phyloP scores from a whole-genome alignment of 2,888 invertebrate species.

The Agrotis exclamationis region DNA sequence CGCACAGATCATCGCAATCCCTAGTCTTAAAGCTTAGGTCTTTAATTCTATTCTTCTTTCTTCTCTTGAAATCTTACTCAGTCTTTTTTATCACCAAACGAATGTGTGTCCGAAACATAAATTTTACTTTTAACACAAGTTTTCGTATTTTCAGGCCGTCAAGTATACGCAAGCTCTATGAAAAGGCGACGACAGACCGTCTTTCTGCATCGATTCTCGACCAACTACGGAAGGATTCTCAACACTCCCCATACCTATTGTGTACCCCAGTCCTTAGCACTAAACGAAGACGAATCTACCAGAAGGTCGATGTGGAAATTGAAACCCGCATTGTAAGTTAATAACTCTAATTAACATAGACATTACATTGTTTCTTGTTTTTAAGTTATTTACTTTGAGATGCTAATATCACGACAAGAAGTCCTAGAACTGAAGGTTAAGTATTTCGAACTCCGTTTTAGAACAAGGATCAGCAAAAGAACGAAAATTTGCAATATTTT shows the following conservation, averaged over 20 bases:
- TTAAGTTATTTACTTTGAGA: constrained; percentile 26
- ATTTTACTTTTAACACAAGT: constrained; percentile 13
- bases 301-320: constrained; percentile 95
- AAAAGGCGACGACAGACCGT: constrained; percentile 93
- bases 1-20: not conserved
- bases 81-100: not conserved
- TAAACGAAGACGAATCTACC: constrained; percentile 93
- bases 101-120: not conserved
- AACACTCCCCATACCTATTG: constrained; percentile 93
- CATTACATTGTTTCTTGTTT: constrained; percentile 5
- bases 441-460: not conserved
- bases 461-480: constrained; percentile 3
- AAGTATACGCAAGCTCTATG: constrained; percentile 95
- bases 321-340: constrained; percentile 96
- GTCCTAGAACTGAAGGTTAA: constrained; percentile 1
- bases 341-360: constrained; percentile 26
- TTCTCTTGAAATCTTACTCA: not conserved
- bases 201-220: constrained; percentile 93
- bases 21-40: not conserved
- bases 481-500: constrained; percentile 2
- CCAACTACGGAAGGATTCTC: constrained; percentile 92
- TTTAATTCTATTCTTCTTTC: constrained; percentile 8
- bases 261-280: constrained; percentile 96
- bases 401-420: constrained; percentile 18
- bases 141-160: constrained; percentile 90